A percentile compares a stretch with the other conserved stretches of the same genome.
These are phyloP conservation scores for Dissostichus mawsoni DNA, from an alignment of 2,113 vertebrate species.

Conservation along the genomic window DNA sequence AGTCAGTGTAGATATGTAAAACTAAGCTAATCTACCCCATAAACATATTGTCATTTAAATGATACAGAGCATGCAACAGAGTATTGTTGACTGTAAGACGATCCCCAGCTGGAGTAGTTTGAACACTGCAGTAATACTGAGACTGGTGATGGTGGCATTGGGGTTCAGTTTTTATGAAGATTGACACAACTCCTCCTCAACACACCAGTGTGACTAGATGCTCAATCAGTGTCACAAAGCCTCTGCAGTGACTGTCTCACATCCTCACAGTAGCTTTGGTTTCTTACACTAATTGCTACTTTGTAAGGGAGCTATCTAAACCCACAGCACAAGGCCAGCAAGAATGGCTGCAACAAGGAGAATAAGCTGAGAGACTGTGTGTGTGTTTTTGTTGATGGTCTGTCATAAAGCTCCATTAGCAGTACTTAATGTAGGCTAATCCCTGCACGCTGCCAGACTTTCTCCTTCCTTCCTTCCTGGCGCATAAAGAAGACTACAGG, in stretches of 20 bases:
- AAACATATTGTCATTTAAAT: neutral
- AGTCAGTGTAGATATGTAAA: too few species aligned
- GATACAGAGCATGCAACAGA: neutral
- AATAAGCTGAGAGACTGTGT: conserved; percentile 25
- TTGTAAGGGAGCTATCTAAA: conserved; percentile 30
- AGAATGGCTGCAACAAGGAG: conserved; percentile 26
- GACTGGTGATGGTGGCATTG: neutral
- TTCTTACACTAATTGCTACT: conserved; percentile 25
- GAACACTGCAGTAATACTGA: neutral
- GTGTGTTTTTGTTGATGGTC: conserved; percentile 20
- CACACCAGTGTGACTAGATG: conserved; percentile 1
- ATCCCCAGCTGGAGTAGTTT: conserved; percentile 26
- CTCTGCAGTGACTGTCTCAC: conserved; percentile 14
- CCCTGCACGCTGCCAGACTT: conserved; percentile 38
- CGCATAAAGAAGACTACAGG: conserved; percentile 29
- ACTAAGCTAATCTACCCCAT: too few species aligned
- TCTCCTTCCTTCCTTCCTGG: conserved; percentile 22
- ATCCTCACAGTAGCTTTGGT: conserved; percentile 1
- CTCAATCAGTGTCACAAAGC: conserved; percentile 23
- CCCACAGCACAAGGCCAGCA: neutral
- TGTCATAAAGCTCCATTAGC: conserved; percentile 65
- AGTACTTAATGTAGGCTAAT: conserved; percentile 59
- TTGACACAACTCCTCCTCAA: neutral
- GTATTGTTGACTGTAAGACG: neutral
- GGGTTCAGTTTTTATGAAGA: neutral